Conservation (phyloP, 1,140 invertebrate species). For the Macrostomum lignano region DNA sequence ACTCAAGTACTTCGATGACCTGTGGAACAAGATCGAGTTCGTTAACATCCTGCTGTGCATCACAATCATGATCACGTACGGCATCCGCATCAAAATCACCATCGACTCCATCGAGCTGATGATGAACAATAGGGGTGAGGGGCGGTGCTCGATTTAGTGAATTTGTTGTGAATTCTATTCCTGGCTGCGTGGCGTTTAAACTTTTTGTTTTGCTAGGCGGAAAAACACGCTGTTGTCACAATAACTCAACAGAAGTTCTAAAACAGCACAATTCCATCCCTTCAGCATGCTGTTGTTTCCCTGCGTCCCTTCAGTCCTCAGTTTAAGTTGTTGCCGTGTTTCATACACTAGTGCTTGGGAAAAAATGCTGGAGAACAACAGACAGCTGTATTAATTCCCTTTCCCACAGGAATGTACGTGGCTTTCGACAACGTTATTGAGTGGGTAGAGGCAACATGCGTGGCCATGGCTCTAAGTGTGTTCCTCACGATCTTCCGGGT, state of each 20-base stretch:
- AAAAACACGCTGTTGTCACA: too few species aligned
- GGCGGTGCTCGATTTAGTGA: background rate
- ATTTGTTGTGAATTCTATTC: too few species aligned
- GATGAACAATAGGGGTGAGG: background rate
- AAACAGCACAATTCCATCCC: too few species aligned
- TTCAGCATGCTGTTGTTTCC: too few species aligned
- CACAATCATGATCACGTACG: slow-evolving; percentile 16
- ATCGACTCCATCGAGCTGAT: slow-evolving; percentile 1
- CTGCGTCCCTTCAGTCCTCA: too few species aligned
- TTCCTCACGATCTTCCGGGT: slow-evolving; percentile 26
- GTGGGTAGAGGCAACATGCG: background rate
- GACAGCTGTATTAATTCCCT: too few species aligned
- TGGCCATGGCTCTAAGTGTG: background rate
- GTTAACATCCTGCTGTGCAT: slow-evolving; percentile 15
- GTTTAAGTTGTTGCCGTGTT: too few species aligned
- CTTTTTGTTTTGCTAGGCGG: too few species aligned
- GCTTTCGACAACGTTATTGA: background rate
- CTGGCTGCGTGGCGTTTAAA: too few species aligned
- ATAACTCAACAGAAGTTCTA: too few species aligned
- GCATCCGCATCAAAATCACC: slow-evolving; percentile 13
- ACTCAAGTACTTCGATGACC: slow-evolving; percentile 16
- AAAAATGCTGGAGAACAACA: too few species aligned
- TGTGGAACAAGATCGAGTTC: slow-evolving; percentile 25
- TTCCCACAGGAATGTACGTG: slow-evolving; percentile 2
- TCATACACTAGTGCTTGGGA: too few species aligned